Base-by-base conservation (phyloP, 2,888 invertebrate species). In the Pyrrhia umbra region DNA sequence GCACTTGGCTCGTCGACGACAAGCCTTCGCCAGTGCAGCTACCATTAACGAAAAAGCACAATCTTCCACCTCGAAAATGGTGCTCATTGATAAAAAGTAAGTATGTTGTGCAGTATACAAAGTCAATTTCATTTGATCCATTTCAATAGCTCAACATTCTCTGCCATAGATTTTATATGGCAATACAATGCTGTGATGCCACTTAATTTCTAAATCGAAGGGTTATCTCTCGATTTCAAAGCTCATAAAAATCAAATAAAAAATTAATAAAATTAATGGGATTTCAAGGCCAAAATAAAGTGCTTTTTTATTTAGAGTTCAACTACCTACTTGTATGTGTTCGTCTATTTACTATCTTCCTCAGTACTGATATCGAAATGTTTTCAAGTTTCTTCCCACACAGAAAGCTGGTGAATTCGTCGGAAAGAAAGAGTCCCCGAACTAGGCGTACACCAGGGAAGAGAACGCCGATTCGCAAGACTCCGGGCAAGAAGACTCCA, bases 1-100 rank as follows among this genome's bases (percentile, higher is more conserved):
- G 63, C 97, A 98, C 84, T 92, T 98, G 80, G 97, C 97, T 1
- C 96, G 96, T 58, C 94, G 98, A 6, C 95, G 97, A 52, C 96
- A 97, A 78, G 96, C 97, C 1, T 98, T 98, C 88, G 97, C 97
- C 58, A 97, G 96, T 46, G 97, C 97, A 0, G 93, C 94, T 42
- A 95, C 95, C 2, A 91, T 95, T 49, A 88, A 88, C n/a, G 95
- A 95, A 66, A 92, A 92, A 51, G 88, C 92, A 0, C 92, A 93
- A 1, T 76, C 92, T 0, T 88, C 95, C 20, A 90, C 91, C 0
- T 87, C 96, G 56, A 96, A 96, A 83, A 95, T 97, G 94, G 93
- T 95, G 70, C 91, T 96, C 54, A 95, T 97, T 64, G 96, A 96
- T 86, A 95, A 96, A 57, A 96, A 96, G 97, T 97, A 91, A 89